These are phyloP conservation scores for Phylloscopus collybita DNA, from an alignment of 2,797 vertebrate genomes.

Conservation along the genomic window DNA sequence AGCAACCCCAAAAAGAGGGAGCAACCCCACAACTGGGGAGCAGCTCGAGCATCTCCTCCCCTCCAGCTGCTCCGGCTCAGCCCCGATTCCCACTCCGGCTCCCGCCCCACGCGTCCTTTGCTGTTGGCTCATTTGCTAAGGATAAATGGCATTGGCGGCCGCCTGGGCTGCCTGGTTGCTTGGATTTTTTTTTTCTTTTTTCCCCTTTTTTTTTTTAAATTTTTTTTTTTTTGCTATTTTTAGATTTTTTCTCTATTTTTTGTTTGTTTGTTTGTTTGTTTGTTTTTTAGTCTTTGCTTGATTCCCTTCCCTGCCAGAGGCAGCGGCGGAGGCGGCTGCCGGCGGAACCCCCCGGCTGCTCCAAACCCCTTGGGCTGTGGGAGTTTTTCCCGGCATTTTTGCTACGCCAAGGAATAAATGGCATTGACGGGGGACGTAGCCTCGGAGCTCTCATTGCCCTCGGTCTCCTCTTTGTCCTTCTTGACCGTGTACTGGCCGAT, in stretches of 20 bases:
- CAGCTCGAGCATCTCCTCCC: not conserved
- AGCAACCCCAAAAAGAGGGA: not conserved
- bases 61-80: slow-evolving; percentile 26
- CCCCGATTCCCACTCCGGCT: not conserved
- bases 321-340: not conserved
- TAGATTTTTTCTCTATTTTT: not conserved
- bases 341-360: not conserved
- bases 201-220: not conserved
- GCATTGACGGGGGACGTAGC: slow-evolving; percentile 98
- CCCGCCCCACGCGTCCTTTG: not conserved
- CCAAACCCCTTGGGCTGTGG: not conserved
- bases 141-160: slow-evolving; percentile 57
- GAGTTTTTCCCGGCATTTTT: not conserved
- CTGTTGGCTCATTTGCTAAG: slow-evolving; percentile 49
- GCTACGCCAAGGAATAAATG: slow-evolving; percentile 94
- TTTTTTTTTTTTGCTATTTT: slow-evolving; percentile 57
- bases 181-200: not conserved
- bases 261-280: not conserved
- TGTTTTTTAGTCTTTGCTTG: not conserved
- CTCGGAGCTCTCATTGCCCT: slow-evolving; percentile 98
- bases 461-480: slow-evolving; percentile 99
- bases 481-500: slow-evolving; percentile 99
- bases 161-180: not conserved
- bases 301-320: not conserved
- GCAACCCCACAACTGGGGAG: not conserved